phyloP scores from a whole-genome alignment of 2,888 invertebrate species.

The Acrobasis consociella region DNA sequence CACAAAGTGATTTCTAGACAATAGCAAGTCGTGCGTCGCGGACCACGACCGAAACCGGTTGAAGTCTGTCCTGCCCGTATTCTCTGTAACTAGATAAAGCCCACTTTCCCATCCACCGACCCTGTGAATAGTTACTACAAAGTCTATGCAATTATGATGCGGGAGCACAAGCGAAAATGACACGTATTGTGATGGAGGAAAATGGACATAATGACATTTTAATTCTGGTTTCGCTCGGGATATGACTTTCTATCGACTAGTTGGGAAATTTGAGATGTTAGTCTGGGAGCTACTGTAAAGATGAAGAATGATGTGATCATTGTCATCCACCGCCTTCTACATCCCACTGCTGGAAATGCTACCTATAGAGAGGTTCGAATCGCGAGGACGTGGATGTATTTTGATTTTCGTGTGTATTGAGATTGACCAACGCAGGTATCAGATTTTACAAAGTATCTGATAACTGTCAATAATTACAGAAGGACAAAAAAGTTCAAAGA shows the following conservation, averaged over 20 bases:
- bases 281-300: neutral
- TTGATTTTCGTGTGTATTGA: too few species aligned
- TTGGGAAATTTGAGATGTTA: constrained; percentile 9
- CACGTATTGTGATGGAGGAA: constrained; percentile 28
- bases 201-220: constrained; percentile 9
- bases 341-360: too few species aligned
- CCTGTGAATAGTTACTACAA: constrained; percentile 28
- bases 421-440: too few species aligned
- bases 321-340: too few species aligned
- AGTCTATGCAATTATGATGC: constrained; percentile 36
- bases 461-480: too few species aligned
- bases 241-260: constrained; percentile 20
- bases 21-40: constrained; percentile 61
- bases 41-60: constrained; percentile 66
- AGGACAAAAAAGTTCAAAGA: too few species aligned
- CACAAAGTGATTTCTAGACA: constrained; percentile 62
- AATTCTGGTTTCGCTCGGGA: constrained; percentile 15
- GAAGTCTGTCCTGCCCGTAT: constrained; percentile 38
- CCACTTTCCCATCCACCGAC: constrained; percentile 45
- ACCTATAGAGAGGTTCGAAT: too few species aligned
- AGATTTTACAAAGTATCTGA: too few species aligned
- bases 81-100: constrained; percentile 39
- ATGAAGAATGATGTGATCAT: neutral
- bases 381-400: too few species aligned
- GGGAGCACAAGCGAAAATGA: constrained; percentile 38